Evolutionary conservation across 2,113 vertebrate species (phyloP).

Genomic region (Cygnus atratus): DNA sequence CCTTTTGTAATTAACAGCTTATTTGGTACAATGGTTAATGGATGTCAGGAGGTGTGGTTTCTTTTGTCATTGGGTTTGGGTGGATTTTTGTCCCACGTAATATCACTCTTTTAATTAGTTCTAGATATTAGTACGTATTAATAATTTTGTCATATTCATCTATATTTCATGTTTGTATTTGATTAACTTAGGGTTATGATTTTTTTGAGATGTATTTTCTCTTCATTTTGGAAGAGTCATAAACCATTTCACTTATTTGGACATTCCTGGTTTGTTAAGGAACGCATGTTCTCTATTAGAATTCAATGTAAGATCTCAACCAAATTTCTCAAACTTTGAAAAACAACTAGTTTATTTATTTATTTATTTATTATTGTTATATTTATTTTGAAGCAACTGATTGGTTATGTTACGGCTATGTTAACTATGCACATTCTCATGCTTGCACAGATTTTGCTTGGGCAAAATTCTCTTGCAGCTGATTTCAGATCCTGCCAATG

Average conservation of each 20-base stretch:
- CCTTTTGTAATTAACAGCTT: slow-evolving; percentile 69
- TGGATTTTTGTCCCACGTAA: slow-evolving; percentile 4
- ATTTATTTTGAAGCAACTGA: not conserved
- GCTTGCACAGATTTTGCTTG: not conserved
- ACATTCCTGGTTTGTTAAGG: not conserved
- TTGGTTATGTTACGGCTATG: not conserved
- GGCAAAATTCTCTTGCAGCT: not conserved
- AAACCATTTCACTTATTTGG: not conserved
- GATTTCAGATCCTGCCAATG: not conserved
- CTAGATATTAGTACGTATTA: slow-evolving; percentile 16
- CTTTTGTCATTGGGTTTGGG: slow-evolving; percentile 47
- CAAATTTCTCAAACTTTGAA: not conserved
- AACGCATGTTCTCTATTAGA: not conserved
- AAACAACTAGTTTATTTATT: not conserved
- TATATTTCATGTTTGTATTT: not conserved
- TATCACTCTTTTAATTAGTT: slow-evolving; percentile 60
- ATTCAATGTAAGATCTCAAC: not conserved
- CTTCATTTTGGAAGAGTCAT: not conserved
- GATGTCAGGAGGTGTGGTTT: slow-evolving; percentile 38
- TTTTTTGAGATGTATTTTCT: not conserved
- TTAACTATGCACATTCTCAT: not conserved
- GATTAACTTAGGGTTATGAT: not conserved
- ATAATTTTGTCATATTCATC: not conserved
- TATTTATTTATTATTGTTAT: not conserved
- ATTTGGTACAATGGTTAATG: slow-evolving; percentile 57